Evolutionary conservation across 2,888 invertebrate species (phyloP).

Genomic region (Yponomeuta plumbellus): DNA sequence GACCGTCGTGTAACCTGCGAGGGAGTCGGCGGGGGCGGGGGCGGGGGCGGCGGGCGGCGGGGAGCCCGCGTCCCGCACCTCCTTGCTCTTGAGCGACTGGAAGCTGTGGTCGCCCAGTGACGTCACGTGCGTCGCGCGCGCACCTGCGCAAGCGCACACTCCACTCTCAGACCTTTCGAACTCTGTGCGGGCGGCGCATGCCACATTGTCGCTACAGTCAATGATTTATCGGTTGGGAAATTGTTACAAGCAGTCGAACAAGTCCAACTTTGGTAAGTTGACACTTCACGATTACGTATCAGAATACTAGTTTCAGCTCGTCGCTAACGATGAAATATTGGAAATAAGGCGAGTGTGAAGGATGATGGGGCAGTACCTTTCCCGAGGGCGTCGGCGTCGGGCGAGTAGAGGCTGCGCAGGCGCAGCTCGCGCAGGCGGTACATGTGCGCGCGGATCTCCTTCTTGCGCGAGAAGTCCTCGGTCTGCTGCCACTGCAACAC

Average conservation of each 20-base stretch:
- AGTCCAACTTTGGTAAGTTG: no score
- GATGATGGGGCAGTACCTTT: slow-evolving; percentile 44
- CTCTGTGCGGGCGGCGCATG: no score
- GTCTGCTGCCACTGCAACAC: slow-evolving; percentile 88
- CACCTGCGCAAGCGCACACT: neutral
- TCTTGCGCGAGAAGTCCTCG: slow-evolving; percentile 89
- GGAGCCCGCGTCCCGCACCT: slow-evolving; percentile 86
- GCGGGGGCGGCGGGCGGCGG: slow-evolving; percentile 80
- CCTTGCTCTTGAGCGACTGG: slow-evolving; percentile 85
- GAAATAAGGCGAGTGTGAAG: neutral
- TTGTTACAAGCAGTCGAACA: no score
- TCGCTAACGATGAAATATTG: no score
- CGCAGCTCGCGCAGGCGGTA: slow-evolving; percentile 89
- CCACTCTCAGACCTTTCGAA: no score
- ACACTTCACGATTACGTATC: no score
- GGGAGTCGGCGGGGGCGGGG: slow-evolving; percentile 66
- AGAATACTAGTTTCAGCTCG: no score
- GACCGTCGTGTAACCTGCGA: neutral
- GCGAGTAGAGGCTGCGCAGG: slow-evolving; percentile 83
- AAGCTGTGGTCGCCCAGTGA: slow-evolving; percentile 86
- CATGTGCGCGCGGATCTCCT: slow-evolving; percentile 91
- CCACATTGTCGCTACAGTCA: no score
- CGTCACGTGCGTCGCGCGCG: slow-evolving; percentile 22
- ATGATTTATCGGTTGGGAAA: no score
- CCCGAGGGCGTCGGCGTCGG: slow-evolving; percentile 48